Evolutionary conservation across 1,140 invertebrate species (phyloP), one percentile per base, ranked within the genome.

Genomic region (Cyrtorhinus lividipennis): DNA sequence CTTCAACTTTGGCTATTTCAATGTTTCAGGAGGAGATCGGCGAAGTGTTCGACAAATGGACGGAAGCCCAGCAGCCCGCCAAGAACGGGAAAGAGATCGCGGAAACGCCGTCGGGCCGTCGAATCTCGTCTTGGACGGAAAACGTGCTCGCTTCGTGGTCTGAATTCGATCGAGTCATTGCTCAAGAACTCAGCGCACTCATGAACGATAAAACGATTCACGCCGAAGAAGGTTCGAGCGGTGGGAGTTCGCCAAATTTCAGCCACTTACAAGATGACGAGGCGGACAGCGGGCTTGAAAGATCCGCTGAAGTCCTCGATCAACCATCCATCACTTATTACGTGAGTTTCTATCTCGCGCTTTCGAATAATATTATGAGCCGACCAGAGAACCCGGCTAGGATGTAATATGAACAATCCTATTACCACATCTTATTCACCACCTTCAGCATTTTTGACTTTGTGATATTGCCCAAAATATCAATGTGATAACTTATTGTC

Each of bases 1-100:
- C n/a, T n/a, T n/a, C n/a, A n/a, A n/a, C n/a, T n/a, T n/a, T n/a
- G n/a, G n/a, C n/a, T n/a, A n/a, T n/a, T n/a, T n/a, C n/a, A n/a
- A n/a, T 61, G 66, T 73, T 70, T 1, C 71, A 79, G 78, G 78
- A 78, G 65, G 78, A 79, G 67, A 78, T 79, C 53, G 77, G 77
- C 15, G 77, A 78, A 60, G 75, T 79, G 59, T 77, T 79, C 68
- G 75, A 78, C 38, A 72, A 75, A 24, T 72, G 74, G 45, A 45
- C 68, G 63, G 27, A 44, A 20, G n/a, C 26, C 12, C 10, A 23
- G 22, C n/a, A 56, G 27, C 46, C 44, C 59, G n/a, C n/a, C n/a
- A 59, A 24, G 15, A 25, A 20, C 12, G 44, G 44, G 20, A 25
- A 24, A n/a, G n/a, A n/a, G n/a, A 18, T 13, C 22, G 60, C 27